Conservation (phyloP, 2,888 invertebrate species). For the Lepidocyrtoides sp. region DNA sequence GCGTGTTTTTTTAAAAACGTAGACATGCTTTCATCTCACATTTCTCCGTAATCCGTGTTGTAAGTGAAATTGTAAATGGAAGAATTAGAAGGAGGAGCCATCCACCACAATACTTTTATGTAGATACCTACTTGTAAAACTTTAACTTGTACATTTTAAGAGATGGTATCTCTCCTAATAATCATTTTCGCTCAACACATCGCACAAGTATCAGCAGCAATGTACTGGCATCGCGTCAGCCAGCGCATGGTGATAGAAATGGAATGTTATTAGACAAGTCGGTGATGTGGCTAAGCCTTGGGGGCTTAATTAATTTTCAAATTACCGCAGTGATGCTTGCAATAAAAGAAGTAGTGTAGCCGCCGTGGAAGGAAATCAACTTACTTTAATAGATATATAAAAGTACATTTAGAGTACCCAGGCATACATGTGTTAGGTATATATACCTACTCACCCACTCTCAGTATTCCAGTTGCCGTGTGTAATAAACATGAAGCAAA, state of each 20-base stretch:
- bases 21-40: not conserved
- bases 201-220: conserved; percentile 4
- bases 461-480: conserved; percentile 15
- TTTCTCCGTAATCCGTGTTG: conserved; percentile 18
- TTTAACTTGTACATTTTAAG: not conserved
- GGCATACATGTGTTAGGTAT: not conserved
- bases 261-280: conserved; percentile 77
- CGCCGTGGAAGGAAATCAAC: conserved; percentile 39
- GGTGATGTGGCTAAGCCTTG: conserved; percentile 74
- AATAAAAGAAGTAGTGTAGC: conserved; percentile 63
- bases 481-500: conserved; percentile 52
- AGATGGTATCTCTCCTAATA: conserved; percentile 33
- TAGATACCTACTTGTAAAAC: not conserved
- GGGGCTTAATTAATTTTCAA: conserved; percentile 79
- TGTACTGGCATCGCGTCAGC: not conserved
- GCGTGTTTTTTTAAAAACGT: not conserved
- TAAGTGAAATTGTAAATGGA: conserved; percentile 13
- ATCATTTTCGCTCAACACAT: conserved; percentile 55
- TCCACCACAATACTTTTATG: not conserved
- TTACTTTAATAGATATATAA: conserved; percentile 29
- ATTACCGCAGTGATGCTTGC: conserved; percentile 72
- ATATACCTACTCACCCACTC: not conserved
- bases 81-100: not conserved
- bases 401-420: too few species aligned
- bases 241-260: conserved; percentile 48